These are phyloP conservation scores for Peromyscus attwateri DNA, from an alignment of 2,797 vertebrate species.

Conservation along the genomic window DNA sequence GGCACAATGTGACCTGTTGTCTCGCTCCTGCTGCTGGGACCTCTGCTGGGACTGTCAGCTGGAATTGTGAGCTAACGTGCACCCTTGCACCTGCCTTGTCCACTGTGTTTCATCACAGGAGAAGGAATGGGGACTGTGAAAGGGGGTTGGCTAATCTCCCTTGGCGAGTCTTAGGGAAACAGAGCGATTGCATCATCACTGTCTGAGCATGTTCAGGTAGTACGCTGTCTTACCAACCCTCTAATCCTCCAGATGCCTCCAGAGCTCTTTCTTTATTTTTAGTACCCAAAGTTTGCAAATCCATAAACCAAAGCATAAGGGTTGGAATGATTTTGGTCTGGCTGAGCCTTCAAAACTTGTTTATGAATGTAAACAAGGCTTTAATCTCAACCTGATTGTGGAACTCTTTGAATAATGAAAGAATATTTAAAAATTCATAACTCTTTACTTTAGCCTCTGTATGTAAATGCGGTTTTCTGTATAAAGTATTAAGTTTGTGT, in stretches of 20 bases:
- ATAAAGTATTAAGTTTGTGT: slow-evolving; percentile 62
- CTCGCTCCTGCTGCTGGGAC: not conserved
- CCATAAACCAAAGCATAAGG: not conserved
- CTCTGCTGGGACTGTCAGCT: not conserved
- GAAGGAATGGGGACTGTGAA: not conserved
- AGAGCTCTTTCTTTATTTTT: not conserved
- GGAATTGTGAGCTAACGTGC: not conserved
- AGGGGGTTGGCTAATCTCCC: not conserved
- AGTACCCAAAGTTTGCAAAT: not conserved
- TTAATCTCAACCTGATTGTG: slow-evolving; percentile 19
- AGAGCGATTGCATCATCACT: not conserved
- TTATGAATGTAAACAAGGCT: slow-evolving; percentile 62
- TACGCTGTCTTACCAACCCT: not conserved
- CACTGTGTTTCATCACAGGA: not conserved
- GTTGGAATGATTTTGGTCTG: slow-evolving; percentile 28
- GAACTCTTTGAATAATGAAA: slow-evolving; percentile 52
- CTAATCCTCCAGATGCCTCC: not conserved
- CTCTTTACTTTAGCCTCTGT: slow-evolving; percentile 64
- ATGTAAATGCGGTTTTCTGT: slow-evolving; percentile 64
- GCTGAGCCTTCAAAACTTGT: not conserved
- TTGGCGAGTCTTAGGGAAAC: not conserved
- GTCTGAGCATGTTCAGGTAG: not conserved
- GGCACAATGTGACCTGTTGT: not conserved
- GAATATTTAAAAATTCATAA: slow-evolving; percentile 59
- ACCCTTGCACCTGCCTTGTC: not conserved